A percentile compares a stretch with the other conserved stretches of the same genome.
These are phyloP conservation scores for Halocaridina rubra DNA, from an alignment of 2,888 invertebrate genomes.

Conservation along the genomic window DNA sequence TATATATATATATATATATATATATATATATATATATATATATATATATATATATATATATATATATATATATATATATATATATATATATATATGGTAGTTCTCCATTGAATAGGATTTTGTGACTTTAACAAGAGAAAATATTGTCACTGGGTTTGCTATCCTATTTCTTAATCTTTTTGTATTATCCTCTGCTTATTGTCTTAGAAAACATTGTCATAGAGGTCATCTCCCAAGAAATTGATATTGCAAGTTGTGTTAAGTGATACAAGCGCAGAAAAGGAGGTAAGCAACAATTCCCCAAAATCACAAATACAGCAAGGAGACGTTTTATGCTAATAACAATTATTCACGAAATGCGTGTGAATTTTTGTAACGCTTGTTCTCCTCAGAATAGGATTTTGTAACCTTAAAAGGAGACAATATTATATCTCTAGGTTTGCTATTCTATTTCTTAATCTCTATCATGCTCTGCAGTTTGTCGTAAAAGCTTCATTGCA, in stretches of 20 bases:
- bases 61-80: conserved; percentile 4
- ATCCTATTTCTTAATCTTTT: no score
- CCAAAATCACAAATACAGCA: neutral
- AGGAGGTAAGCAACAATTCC: neutral
- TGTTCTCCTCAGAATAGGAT: no score
- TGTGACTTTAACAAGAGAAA: no score
- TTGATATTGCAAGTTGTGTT: neutral
- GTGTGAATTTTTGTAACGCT: neutral
- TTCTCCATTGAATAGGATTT: no score
- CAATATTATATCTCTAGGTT: no score
- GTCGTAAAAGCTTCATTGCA: neutral
- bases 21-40: neutral
- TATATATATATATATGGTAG: no score
- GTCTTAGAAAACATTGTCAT: neutral
- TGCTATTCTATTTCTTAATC: no score
- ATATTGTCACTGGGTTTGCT: no score
- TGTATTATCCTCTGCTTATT: neutral
- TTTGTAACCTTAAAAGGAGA: no score
- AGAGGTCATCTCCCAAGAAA: neutral
- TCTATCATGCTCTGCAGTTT: no score
- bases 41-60: neutral
- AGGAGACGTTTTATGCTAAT: neutral
- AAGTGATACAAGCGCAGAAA: neutral
- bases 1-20: neutral
- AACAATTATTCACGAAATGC: no score